These are phyloP conservation scores for Chlamydotis undulata DNA, from an alignment of 2,113 vertebrate genomes.

Conservation along the genomic window DNA sequence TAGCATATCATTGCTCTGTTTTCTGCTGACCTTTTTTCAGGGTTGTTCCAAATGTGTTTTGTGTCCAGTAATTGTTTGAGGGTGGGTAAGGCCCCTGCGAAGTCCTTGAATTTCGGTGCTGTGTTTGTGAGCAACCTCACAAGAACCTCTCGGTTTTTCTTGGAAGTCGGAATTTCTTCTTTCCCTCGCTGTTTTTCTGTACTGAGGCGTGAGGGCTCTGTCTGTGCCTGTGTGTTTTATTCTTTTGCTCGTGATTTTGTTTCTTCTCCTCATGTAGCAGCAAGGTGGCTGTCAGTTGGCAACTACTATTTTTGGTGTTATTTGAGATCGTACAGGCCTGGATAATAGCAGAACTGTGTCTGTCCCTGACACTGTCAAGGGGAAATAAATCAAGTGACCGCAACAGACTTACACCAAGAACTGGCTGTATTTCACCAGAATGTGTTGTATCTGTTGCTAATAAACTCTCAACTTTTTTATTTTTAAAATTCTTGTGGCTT, in stretches of 20 bases:
- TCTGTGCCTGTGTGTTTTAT: not conserved
- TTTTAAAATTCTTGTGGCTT: not conserved
- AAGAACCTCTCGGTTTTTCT: not conserved
- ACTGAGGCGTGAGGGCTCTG: rapidly evolving
- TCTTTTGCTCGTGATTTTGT: not conserved
- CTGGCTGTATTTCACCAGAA: not conserved
- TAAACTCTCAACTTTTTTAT: not conserved
- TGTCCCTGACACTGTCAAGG: not conserved
- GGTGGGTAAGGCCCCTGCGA: rapidly evolving
- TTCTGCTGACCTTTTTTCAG: not conserved
- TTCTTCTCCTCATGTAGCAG: not conserved
- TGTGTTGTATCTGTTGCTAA: not conserved
- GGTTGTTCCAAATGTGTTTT: rapidly evolving
- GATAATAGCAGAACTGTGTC: not conserved
- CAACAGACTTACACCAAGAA: not conserved
- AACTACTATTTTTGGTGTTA: not conserved
- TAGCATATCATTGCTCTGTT: rapidly evolving
- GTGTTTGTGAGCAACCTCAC: not conserved
- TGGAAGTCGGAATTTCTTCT: not conserved
- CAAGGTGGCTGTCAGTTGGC: not conserved
- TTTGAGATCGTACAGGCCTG: not conserved
- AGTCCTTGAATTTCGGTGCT: rapidly evolving
- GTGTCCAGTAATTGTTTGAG: not conserved
- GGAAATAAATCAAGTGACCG: not conserved
- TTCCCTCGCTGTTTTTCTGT: not conserved